These are phyloP conservation scores for Latrodectus hesperus DNA, from an alignment of 2,888 invertebrate genomes.

Conservation along the genomic window DNA sequence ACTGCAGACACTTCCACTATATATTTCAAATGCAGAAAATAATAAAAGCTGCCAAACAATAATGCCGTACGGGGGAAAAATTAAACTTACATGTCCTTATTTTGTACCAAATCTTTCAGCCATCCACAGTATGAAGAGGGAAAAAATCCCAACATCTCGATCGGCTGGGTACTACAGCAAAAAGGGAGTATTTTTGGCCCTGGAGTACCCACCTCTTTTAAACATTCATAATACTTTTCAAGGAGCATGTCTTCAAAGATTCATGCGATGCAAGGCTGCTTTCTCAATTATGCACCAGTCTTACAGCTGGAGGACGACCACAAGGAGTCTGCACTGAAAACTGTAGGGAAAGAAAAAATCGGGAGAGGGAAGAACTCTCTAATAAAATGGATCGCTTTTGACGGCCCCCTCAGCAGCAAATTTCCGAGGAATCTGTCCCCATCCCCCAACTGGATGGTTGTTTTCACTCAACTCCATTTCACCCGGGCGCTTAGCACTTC, in stretches of 20 bases:
- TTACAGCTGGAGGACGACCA: slow-evolving; percentile 37
- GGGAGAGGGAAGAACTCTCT: slow-evolving; percentile 15
- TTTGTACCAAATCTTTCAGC: too few relatives aligned
- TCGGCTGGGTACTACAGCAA: neutral
- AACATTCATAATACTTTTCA: slow-evolving; percentile 56
- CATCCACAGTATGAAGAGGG: too few relatives aligned
- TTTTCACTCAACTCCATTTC: neutral
- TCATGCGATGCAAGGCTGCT: slow-evolving; percentile 35
- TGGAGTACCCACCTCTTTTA: slow-evolving; percentile 31
- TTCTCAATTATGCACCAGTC: slow-evolving; percentile 60
- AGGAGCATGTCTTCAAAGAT: slow-evolving; percentile 51
- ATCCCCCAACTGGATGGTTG: neutral
- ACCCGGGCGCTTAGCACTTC: neutral
- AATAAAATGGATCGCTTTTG: slow-evolving; percentile 53
- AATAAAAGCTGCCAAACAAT: too few relatives aligned
- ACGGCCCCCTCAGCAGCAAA: slow-evolving; percentile 20
- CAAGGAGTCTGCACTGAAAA: slow-evolving; percentile 27
- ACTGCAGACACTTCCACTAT: too few relatives aligned
- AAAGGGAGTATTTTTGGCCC: slow-evolving; percentile 6
- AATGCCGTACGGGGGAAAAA: too few relatives aligned
- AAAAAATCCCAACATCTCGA: neutral
- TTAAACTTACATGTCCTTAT: too few relatives aligned
- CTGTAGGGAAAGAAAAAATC: slow-evolving; percentile 22
- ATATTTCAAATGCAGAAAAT: too few relatives aligned
- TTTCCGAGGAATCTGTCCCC: slow-evolving; percentile 19